Evolutionary conservation across 2,113 vertebrate species (phyloP).

Genomic region (Strix uralensis): DNA sequence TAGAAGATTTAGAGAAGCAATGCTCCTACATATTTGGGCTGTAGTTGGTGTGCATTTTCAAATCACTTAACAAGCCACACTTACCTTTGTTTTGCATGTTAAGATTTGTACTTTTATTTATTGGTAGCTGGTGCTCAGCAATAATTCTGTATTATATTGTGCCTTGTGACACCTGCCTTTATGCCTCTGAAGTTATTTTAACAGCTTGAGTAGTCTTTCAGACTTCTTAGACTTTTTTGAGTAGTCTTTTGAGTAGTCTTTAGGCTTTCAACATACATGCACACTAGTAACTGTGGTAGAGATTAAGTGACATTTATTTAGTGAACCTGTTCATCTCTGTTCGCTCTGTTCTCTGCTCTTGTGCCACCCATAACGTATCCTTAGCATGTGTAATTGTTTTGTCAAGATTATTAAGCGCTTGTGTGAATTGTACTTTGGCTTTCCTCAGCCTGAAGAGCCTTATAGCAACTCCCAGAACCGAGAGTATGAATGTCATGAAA

Average conservation of each 20-base stretch:
- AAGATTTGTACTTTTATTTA: neutral
- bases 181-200: neutral
- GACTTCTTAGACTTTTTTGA: neutral
- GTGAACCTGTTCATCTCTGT: neutral
- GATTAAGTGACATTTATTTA: neutral
- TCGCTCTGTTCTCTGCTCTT: neutral
- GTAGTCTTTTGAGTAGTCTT: neutral
- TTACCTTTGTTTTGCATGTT: neutral
- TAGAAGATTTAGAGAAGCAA: neutral
- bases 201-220: neutral
- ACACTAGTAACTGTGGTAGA: neutral
- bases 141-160: neutral
- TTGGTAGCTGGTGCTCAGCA: neutral
- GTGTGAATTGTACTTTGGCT: too few relatives aligned
- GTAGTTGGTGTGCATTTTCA: neutral
- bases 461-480: too few relatives aligned
- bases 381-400: too few relatives aligned
- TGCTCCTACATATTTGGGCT: neutral
- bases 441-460: too few relatives aligned
- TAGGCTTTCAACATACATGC: neutral
- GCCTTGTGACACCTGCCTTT: neutral
- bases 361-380: too few relatives aligned
- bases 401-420: too few relatives aligned
- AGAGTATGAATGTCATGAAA: too few relatives aligned
- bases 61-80: neutral